phyloP scores from a whole-genome alignment of 2,113 vertebrate species.

The Triplophysa tibetana region DNA sequence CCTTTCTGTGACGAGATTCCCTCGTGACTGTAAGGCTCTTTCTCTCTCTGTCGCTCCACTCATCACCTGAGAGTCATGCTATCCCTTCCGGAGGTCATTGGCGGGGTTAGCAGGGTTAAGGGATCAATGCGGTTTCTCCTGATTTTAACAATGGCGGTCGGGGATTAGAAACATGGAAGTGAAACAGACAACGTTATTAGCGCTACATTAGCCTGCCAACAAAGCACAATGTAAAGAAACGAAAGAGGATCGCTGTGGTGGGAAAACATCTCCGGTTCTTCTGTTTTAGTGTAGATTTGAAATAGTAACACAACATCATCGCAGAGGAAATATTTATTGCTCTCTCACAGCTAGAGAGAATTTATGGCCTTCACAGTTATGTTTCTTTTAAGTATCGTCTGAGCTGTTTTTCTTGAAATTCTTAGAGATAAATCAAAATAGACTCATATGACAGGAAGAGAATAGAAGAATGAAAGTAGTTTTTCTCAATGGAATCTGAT shows the following conservation, averaged over 20 bases:
- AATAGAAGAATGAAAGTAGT: too few species aligned
- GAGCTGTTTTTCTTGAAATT: too few species aligned
- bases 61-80: slow-evolving; percentile 54
- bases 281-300: slow-evolving; percentile 53
- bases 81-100: slow-evolving; percentile 56
- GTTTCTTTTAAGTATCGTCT: too few species aligned
- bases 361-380: too few species aligned
- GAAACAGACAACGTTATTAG: slow-evolving; percentile 39
- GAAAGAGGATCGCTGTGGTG: slow-evolving; percentile 7
- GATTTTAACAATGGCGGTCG: slow-evolving; percentile 30
- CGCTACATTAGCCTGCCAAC: slow-evolving; percentile 13
- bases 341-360: too few species aligned
- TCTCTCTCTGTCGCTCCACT: slow-evolving; percentile 44
- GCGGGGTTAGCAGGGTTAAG: slow-evolving; percentile 52
- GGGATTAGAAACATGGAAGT: slow-evolving; percentile 50
- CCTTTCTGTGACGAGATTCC: slow-evolving; percentile 51
- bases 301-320: slow-evolving; percentile 59
- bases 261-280: slow-evolving; percentile 21
- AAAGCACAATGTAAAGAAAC: slow-evolving; percentile 24
- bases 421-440: too few species aligned
- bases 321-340: too few species aligned
- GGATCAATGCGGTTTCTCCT: slow-evolving; percentile 51
- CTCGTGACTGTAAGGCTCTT: slow-evolving; percentile 49
- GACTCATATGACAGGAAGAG: too few species aligned
- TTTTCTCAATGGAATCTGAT: too few species aligned